phyloP scores from a whole-genome alignment of 2,113 vertebrate genomes.

The Coptodon bakossiorum region DNA sequence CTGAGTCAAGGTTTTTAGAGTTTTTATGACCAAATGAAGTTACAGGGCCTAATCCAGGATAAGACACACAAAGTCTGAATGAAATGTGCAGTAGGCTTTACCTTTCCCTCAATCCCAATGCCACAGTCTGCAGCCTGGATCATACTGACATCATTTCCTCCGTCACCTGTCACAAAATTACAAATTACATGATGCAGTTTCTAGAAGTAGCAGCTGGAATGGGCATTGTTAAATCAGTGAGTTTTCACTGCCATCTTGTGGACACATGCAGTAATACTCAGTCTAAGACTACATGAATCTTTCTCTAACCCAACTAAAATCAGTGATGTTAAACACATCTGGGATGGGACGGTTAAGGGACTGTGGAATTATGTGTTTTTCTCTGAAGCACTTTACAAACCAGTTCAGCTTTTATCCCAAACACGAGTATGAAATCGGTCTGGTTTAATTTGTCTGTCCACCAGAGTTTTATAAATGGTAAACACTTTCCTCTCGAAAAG shows the following conservation, averaged over 20 bases:
- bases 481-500: neutral
- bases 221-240: rapidly evolving
- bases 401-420: neutral
- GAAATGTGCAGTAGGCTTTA: conserved; percentile 38
- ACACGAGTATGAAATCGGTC: neutral
- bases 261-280: neutral
- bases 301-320: neutral
- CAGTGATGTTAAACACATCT: neutral
- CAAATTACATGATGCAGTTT: neutral
- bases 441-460: neutral
- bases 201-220: neutral
- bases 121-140: conserved; percentile 98
- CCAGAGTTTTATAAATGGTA: neutral
- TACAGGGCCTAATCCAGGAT: rapidly evolving
- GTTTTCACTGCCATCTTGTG: conserved; percentile 49
- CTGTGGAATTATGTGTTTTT: neutral
- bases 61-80: neutral
- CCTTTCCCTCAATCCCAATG: conserved; percentile 98
- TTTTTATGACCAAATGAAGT: neutral
- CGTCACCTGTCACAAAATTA: conserved; percentile 77
- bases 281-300: neutral
- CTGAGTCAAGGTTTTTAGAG: neutral
- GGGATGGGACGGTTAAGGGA: neutral
- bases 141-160: conserved; percentile 98
- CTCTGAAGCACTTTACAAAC: neutral